phyloP scores from a whole-genome alignment of 2,888 invertebrate species.

The Coelopa pilipes region DNA sequence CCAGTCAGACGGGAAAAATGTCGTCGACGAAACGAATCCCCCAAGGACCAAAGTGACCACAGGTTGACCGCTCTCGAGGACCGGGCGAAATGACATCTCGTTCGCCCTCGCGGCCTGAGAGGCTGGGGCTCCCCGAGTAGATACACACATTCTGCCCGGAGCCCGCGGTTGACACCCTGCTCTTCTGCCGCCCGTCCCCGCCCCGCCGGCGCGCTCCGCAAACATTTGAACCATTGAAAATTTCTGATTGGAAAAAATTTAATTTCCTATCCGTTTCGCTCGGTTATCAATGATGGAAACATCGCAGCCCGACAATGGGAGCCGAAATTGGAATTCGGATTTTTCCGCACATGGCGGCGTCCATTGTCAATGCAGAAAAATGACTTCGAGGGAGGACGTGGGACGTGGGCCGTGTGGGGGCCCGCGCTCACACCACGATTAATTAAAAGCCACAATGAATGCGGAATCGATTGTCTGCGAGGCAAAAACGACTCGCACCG shows the following conservation, averaged over 20 bases:
- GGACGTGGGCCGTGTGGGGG: too few species aligned
- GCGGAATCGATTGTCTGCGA: slow-evolving; percentile 36
- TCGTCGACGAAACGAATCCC: too few species aligned
- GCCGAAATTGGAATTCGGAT: slow-evolving; percentile 50
- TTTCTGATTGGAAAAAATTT: slow-evolving; percentile 63
- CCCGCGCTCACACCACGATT: slow-evolving; percentile 59
- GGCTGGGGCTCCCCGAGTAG: too few species aligned
- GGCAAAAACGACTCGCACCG: slow-evolving; percentile 13
- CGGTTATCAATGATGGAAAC: slow-evolving; percentile 44
- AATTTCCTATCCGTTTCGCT: slow-evolving; percentile 62
- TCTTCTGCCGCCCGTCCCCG: background rate
- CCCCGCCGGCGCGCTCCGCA: background rate
- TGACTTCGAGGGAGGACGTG: background rate
- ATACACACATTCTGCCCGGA: too few species aligned
- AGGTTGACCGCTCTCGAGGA: too few species aligned
- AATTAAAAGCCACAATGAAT: slow-evolving; percentile 56
- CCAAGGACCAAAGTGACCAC: too few species aligned
- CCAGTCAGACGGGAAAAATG: too few species aligned
- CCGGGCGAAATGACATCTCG: too few species aligned
- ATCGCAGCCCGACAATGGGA: slow-evolving; percentile 43
- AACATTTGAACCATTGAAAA: slow-evolving; percentile 53
- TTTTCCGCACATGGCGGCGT: background rate
- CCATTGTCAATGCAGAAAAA: slow-evolving; percentile 13
- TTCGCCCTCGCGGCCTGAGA: too few species aligned
- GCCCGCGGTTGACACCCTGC: background rate